These are phyloP conservation scores for Lumbricus terrestris DNA, from an alignment of 2,888 invertebrate species.

Conservation along the genomic window DNA sequence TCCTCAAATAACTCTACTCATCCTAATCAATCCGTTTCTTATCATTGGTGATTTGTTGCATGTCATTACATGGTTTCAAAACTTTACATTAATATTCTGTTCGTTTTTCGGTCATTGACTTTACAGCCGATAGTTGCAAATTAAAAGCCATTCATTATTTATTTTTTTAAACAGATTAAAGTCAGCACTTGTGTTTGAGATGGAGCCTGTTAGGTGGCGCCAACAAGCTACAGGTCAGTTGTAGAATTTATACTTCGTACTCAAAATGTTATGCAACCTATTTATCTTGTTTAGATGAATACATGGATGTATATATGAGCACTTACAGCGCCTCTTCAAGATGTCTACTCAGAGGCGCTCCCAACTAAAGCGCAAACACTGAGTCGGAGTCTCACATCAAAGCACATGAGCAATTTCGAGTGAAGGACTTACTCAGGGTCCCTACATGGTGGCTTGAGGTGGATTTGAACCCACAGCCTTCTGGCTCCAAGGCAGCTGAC, in stretches of 20 bases:
- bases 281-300: no score
- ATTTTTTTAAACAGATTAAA: not conserved
- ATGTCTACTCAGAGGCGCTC: no score
- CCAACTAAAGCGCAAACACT: no score
- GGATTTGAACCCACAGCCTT: no score
- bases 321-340: no score
- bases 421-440: no score
- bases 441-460: no score
- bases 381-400: no score
- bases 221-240: not conserved
- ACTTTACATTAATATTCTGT: not conserved
- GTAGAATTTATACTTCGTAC: not conserved
- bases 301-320: no score
- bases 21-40: not conserved
- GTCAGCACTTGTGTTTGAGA: not conserved
- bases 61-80: not conserved
- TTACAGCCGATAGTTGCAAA: not conserved
- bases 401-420: no score
- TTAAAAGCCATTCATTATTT: not conserved
- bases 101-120: not conserved
- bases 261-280: no score
- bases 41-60: not conserved
- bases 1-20: not conserved
- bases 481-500: no score
- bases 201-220: constrained; percentile 10